phyloP scores from a whole-genome alignment of 2,113 vertebrate species.

The Pluvialis apricaria region DNA sequence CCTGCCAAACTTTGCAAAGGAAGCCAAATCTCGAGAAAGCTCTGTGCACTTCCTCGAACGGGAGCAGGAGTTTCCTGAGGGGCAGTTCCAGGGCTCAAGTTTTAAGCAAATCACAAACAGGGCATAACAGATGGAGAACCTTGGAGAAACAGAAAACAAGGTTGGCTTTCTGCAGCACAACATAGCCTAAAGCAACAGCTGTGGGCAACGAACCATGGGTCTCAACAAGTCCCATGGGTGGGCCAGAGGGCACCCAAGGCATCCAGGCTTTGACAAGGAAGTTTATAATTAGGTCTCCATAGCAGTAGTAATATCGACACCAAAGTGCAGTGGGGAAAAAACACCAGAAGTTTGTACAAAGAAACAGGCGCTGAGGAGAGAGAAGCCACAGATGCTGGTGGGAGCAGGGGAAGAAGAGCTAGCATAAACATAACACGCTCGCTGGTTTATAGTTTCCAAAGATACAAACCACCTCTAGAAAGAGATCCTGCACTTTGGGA shows the following conservation, averaged over 20 bases:
- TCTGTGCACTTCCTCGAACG: neutral
- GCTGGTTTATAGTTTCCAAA: neutral
- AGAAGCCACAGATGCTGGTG: neutral
- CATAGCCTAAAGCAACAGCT: neutral
- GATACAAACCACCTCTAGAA: neutral
- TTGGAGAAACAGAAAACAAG: neutral
- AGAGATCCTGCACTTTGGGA: neutral
- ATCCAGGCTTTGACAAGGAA: neutral
- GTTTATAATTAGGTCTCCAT: neutral
- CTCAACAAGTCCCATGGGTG: neutral
- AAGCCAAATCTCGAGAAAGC: neutral
- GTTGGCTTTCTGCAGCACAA: neutral
- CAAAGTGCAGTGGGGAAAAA: neutral
- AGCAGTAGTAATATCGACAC: neutral
- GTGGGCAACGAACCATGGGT: fast-evolving
- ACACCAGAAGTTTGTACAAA: neutral
- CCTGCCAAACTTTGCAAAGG: neutral
- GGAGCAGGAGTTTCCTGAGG: conserved; percentile 19
- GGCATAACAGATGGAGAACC: neutral
- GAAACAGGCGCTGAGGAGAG: neutral
- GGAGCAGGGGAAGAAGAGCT: neutral
- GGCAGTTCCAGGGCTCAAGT: neutral
- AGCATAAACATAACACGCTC: neutral
- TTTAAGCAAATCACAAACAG: neutral
- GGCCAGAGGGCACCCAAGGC: neutral